phyloP scores from a whole-genome alignment of 2,113 vertebrate genomes.

The Apteryx mantelli region DNA sequence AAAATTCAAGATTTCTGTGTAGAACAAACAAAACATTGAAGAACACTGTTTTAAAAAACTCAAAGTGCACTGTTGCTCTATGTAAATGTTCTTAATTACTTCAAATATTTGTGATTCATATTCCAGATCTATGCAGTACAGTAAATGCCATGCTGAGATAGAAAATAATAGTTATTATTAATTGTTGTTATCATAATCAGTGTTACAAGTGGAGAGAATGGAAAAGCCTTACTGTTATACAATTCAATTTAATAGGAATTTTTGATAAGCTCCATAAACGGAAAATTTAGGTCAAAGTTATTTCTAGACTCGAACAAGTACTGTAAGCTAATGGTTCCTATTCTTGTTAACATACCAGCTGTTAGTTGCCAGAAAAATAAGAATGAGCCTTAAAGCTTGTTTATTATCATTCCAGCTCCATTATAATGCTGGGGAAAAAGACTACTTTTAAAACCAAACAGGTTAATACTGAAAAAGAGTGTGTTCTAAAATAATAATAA shows the following conservation, averaged over 20 bases:
- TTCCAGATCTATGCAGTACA: background rate
- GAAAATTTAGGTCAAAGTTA: slow-evolving; percentile 1
- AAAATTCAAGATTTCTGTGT: background rate
- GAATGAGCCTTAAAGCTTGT: background rate
- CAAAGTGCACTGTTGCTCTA: background rate
- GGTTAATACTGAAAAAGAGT: background rate
- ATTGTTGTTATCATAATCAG: background rate
- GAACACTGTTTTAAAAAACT: background rate
- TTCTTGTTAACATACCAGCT: background rate
- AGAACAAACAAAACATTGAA: background rate
- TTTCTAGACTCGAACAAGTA: background rate
- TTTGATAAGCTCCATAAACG: background rate
- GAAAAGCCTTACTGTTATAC: background rate
- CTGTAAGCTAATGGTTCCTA: background rate
- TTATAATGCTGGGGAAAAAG: background rate
- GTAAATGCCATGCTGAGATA: background rate
- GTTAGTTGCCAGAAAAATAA: background rate
- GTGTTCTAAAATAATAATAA: background rate
- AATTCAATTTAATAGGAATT: background rate
- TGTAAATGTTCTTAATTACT: background rate
- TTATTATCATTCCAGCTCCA: background rate
- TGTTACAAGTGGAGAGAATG: background rate
- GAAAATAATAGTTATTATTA: background rate
- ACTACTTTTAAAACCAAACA: background rate
- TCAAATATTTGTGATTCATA: background rate